These are phyloP conservation scores for Tiliacea aurago DNA, from an alignment of 2,888 invertebrate species.

Conservation along the genomic window DNA sequence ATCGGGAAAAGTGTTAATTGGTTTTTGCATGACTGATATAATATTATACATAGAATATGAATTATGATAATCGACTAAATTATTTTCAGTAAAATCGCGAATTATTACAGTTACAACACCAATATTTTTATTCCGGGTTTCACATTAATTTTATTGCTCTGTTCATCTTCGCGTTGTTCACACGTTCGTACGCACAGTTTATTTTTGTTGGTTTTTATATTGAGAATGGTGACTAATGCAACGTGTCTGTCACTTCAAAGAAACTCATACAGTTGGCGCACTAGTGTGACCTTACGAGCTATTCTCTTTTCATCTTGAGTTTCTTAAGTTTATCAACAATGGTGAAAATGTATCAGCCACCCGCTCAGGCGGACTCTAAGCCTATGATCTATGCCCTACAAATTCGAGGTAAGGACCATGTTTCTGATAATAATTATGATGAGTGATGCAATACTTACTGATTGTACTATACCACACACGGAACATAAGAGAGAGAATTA, in stretches of 20 bases:
- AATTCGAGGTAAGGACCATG: conserved; percentile 28
- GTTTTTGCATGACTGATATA: neutral
- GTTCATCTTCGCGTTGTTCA: neutral
- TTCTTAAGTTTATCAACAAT: neutral
- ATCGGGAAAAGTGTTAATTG: neutral
- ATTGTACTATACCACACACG: neutral
- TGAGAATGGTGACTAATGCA: neutral
- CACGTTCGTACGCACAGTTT: neutral
- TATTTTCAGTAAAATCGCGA: neutral
- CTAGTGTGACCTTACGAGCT: neutral
- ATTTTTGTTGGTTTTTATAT: no score
- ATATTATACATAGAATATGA: neutral
- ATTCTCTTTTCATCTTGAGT: neutral
- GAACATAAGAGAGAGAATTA: neutral
- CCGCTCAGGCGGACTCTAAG: neutral
- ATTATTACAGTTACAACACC: conserved; percentile 26
- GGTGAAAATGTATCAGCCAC: neutral
- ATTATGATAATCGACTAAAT: neutral
- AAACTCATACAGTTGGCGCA: neutral
- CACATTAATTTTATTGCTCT: neutral
- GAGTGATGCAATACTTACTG: neutral
- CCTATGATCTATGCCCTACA: neutral
- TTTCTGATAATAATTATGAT: neutral
- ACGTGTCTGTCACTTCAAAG: neutral
- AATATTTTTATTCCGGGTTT: neutral